Conservation (phyloP, 2,888 invertebrate species). For the Drosophila nr. perissopoda region DNA sequence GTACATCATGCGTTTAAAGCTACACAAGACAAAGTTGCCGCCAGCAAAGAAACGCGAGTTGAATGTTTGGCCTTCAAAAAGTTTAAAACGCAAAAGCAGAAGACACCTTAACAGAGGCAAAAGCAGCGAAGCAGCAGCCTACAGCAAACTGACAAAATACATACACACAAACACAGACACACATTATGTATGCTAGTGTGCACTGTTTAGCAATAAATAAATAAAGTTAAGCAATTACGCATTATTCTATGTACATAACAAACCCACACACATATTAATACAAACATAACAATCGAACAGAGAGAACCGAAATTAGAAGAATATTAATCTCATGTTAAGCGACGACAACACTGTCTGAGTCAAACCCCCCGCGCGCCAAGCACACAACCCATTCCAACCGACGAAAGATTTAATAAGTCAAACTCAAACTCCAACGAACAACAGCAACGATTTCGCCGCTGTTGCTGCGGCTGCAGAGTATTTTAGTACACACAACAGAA, state of each 20-base stretch:
- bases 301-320: slow-evolving; percentile 20
- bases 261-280: slow-evolving; percentile 23
- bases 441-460: slow-evolving; percentile 34
- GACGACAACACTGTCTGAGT: not conserved
- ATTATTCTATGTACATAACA: slow-evolving; percentile 27
- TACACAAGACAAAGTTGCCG: slow-evolving; percentile 30
- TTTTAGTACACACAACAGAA: slow-evolving; percentile 51
- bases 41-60: slow-evolving; percentile 39
- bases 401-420: slow-evolving; percentile 7
- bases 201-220: slow-evolving; percentile 37
- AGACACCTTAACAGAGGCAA: slow-evolving; percentile 36
- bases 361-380: not conserved
- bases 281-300: slow-evolving; percentile 1
- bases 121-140: slow-evolving; percentile 24
- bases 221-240: slow-evolving; percentile 48
- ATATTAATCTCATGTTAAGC: slow-evolving; percentile 11
- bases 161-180: slow-evolving; percentile 9
- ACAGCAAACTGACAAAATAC: slow-evolving; percentile 34
- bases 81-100: slow-evolving; percentile 63
- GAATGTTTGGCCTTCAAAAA: slow-evolving; percentile 74
- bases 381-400: slow-evolving; percentile 1
- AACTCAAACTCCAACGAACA: slow-evolving; percentile 33
- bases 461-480: slow-evolving; percentile 24
- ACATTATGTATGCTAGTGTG: slow-evolving; percentile 17
- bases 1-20: not conserved